phyloP scores from a whole-genome alignment of 1,140 invertebrate genomes.

The Physella acuta region DNA sequence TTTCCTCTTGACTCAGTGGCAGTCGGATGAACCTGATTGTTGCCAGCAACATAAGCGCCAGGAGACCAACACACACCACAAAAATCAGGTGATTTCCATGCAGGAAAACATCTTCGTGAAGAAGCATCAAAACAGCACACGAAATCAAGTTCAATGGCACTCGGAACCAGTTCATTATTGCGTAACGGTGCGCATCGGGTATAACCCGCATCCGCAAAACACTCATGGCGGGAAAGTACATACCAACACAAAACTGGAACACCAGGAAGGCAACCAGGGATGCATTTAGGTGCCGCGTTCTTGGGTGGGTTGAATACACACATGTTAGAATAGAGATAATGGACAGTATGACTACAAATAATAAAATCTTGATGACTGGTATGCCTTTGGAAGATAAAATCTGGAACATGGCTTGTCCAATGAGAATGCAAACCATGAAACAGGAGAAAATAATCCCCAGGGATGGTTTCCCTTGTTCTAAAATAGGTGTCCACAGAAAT shows the following conservation, averaged over 20 bases:
- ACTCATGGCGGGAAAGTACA: constrained; percentile 64
- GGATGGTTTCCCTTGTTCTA: constrained; percentile 62
- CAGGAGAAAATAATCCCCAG: constrained; percentile 64
- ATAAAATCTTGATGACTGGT: constrained; percentile 55
- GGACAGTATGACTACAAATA: constrained; percentile 51
- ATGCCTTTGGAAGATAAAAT: constrained; percentile 55
- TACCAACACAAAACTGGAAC: constrained; percentile 66
- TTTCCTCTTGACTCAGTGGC: constrained; percentile 44
- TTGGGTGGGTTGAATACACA: constrained; percentile 51
- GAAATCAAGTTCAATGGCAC: constrained; percentile 59
- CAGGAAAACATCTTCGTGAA: constrained; percentile 60
- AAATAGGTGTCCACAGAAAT: constrained; percentile 73
- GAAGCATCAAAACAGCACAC: constrained; percentile 59
- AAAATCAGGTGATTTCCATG: constrained; percentile 62
- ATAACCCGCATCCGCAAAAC: constrained; percentile 67
- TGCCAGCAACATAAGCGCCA: constrained; percentile 48
- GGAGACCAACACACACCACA: constrained; percentile 57
- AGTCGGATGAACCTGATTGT: constrained; percentile 42
- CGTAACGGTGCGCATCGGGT: constrained; percentile 63
- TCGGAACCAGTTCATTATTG: constrained; percentile 60
- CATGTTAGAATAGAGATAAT: constrained; percentile 48
- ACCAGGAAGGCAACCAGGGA: constrained; percentile 68
- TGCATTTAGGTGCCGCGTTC: constrained; percentile 35
- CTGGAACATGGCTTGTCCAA: constrained; percentile 69
- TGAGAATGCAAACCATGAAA: constrained; percentile 73